phyloP scores from a whole-genome alignment of 2,797 vertebrate species.

The Mormyrus proboscirostris region DNA sequence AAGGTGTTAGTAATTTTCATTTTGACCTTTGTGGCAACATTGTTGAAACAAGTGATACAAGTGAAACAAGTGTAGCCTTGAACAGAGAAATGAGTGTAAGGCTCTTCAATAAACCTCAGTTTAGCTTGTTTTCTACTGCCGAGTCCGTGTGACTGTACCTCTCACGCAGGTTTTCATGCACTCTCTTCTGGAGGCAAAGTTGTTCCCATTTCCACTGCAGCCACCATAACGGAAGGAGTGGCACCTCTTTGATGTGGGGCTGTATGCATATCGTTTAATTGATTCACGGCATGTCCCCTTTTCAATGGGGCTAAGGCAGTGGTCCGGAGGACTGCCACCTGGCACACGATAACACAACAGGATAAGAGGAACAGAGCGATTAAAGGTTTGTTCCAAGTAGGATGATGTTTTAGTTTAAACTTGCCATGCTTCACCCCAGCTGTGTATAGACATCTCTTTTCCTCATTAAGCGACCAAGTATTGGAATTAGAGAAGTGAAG shows the following conservation, averaged over 20 bases:
- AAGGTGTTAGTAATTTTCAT: neutral
- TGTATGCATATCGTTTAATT: slow-evolving; percentile 65
- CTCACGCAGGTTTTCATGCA: slow-evolving; percentile 22
- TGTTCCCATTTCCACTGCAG: slow-evolving; percentile 84
- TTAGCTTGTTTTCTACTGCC: neutral
- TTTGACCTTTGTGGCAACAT: neutral
- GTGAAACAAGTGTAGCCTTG: neutral
- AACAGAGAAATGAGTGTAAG: neutral
- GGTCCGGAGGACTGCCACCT: slow-evolving; percentile 45
- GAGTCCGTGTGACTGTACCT: slow-evolving; percentile 44
- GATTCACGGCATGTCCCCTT: slow-evolving; percentile 61
- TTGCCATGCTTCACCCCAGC: neutral
- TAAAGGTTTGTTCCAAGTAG: neutral
- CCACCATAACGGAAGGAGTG: slow-evolving; percentile 71
- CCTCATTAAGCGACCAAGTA: neutral
- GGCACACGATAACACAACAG: slow-evolving; percentile 20
- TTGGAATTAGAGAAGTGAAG: neutral
- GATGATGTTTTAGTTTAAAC: neutral
- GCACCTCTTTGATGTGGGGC: slow-evolving; percentile 57
- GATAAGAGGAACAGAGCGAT: neutral
- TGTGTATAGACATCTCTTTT: neutral
- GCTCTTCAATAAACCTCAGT: neutral
- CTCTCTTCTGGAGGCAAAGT: slow-evolving; percentile 57
- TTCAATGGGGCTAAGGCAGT: slow-evolving; percentile 58
- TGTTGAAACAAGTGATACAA: neutral